phyloP scores from a whole-genome alignment of 2,888 invertebrate genomes.

The Drosophila algonquin region DNA sequence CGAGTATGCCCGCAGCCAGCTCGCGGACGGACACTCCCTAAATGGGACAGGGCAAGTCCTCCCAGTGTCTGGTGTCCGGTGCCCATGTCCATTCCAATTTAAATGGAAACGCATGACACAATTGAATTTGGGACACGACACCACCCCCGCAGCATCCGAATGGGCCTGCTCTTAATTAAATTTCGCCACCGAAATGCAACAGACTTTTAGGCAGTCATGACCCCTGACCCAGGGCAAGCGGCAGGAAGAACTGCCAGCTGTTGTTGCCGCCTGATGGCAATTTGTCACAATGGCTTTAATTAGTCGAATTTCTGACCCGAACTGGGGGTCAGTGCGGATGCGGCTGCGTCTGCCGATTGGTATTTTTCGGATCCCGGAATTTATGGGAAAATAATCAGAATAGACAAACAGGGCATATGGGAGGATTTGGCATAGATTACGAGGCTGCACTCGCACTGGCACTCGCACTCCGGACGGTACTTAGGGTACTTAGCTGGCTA shows the following conservation, averaged over 20 bases:
- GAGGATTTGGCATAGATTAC: constrained; percentile 21
- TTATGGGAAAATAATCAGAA: constrained; percentile 67
- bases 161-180: constrained; percentile 58
- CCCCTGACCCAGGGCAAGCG: constrained; percentile 68
- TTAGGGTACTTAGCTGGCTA: constrained; percentile 49
- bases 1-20: not conserved
- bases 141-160: constrained; percentile 1
- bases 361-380: constrained; percentile 28
- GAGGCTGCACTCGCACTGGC: not conserved
- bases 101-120: constrained; percentile 64
- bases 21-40: no score
- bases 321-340: constrained; percentile 18
- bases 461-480: not conserved
- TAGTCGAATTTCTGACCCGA: constrained; percentile 38
- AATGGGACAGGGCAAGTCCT: constrained; percentile 10
- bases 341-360: no score
- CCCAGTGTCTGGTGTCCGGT: not conserved
- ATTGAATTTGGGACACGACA: constrained; percentile 66
- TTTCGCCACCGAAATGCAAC: constrained; percentile 52
- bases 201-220: constrained; percentile 33
- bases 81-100: constrained; percentile 51
- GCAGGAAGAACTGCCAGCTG: constrained; percentile 47
- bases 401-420: constrained; percentile 46
- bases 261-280: constrained; percentile 58
- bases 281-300: constrained; percentile 71